These are phyloP conservation scores for Alviniconcha strummeri DNA, from an alignment of 2,888 invertebrate species.

Conservation along the genomic window DNA sequence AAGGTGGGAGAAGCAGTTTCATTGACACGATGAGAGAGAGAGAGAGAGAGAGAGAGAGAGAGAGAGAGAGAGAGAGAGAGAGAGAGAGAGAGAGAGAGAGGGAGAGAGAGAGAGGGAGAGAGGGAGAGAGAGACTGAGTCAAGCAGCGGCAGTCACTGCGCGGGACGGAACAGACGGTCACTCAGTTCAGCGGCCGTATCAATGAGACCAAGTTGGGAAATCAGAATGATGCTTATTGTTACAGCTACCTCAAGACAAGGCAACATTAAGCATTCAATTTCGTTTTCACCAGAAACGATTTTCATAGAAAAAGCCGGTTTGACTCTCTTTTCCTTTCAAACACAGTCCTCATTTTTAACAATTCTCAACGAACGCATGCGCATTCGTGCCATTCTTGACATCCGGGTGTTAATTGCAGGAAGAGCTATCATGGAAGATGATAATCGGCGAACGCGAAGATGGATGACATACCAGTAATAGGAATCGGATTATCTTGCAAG, in stretches of 20 bases:
- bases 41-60: no score
- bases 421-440: constrained; percentile 27
- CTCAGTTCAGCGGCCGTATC: neutral
- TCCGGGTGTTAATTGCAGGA: constrained; percentile 31
- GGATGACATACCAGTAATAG: constrained; percentile 4
- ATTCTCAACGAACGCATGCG: constrained; percentile 15
- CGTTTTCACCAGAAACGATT: neutral
- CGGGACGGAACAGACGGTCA: neutral
- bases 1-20: no score
- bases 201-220: neutral
- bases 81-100: constrained; percentile 9
- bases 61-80: neutral
- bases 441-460: constrained; percentile 18
- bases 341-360: neutral
- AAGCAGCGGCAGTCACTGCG: neutral
- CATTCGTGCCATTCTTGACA: neutral
- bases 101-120: neutral
- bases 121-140: neutral
- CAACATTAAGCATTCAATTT: neutral
- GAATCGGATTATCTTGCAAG: neutral
- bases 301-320: neutral
- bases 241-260: neutral
- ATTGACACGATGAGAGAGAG: no score
- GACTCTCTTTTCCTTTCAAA: neutral
- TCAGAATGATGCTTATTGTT: neutral